Evolutionary conservation across 2,797 vertebrate genomes (phyloP), one percentile per base, ranked within the genome.

Genomic region (Halcyon badia): DNA sequence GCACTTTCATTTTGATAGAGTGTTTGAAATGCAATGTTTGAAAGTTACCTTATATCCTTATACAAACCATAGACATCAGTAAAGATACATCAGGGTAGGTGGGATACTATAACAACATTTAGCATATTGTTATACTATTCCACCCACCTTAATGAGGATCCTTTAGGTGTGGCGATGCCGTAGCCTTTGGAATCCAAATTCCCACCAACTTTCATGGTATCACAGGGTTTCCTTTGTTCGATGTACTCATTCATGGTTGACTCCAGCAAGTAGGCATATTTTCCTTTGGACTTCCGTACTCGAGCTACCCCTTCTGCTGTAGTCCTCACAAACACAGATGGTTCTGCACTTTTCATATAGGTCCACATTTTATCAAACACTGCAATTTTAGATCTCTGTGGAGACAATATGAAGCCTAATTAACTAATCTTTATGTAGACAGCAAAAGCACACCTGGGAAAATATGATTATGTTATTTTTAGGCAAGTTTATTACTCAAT

Each of bases 111-210:
- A 99, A 99, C 99, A 99, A 99, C 99, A 99, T 99, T 99, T 98
- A 98, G 98, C 99, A 99, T 99, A 99, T 99, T 99, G 99, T 99
- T 99, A 99, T 99, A 99, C 99, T 99, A 99, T 99, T 99, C 99
- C 99, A 99, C 99, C 99, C 99, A 99, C 99, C 99, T 99, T 99
- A 99, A 99, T 99, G 99, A 99, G 98, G 99, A 99, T 99, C 99
- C 99, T 99, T 99, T 99, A 97, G 99, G 99, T 97, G 99, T 99
- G 97, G 99, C 99, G 98, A 99, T 99, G 97, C 99, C 99, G 94
- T 99, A 99, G 98, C 99, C 99, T 98, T 99, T 99, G 98, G 99
- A 99, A 98, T 99, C 99, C 98, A 99, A 99, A 99, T 99, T 99
- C 82, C 99, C 99, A 98, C 99, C 99, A 91, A 99, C 99, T 98